These are phyloP conservation scores for Salmo trutta DNA, from an alignment of 2,797 vertebrate species.

Conservation along the genomic window DNA sequence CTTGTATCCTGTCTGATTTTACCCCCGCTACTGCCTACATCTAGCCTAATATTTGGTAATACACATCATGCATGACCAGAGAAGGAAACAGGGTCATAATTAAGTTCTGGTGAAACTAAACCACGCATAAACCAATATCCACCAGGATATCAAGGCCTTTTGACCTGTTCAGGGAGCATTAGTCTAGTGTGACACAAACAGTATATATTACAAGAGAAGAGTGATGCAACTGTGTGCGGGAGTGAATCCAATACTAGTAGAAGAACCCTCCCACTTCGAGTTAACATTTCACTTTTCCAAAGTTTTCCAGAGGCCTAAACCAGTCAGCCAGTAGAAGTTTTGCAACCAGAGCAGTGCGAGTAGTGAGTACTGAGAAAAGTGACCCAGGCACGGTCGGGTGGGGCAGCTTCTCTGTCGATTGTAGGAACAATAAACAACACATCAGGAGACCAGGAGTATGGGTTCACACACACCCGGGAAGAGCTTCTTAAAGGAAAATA, in stretches of 20 bases:
- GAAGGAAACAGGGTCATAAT: not conserved
- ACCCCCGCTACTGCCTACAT: not conserved
- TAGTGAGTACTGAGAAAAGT: not conserved
- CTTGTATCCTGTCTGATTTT: too few species aligned
- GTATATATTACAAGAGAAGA: not conserved
- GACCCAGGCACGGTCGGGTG: not conserved
- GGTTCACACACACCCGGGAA: not conserved
- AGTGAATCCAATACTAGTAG: not conserved
- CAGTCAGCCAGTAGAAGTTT: not conserved
- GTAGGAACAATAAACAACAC: not conserved
- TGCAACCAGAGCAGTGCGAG: not conserved
- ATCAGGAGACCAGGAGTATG: not conserved
- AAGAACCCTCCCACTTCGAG: not conserved
- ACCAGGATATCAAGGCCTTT: not conserved
- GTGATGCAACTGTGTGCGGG: not conserved
- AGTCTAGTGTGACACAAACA: not conserved
- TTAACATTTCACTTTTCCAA: not conserved
- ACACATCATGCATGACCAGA: not conserved
- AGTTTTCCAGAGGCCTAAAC: not conserved
- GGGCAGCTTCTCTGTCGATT: not conserved
- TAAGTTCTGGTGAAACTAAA: not conserved
- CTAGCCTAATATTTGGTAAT: not conserved
- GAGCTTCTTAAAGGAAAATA: constrained; percentile 22
- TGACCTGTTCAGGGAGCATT: not conserved
- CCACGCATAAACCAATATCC: not conserved